phyloP scores from a whole-genome alignment of 2,797 vertebrate species.

The Hydrophis major region DNA sequence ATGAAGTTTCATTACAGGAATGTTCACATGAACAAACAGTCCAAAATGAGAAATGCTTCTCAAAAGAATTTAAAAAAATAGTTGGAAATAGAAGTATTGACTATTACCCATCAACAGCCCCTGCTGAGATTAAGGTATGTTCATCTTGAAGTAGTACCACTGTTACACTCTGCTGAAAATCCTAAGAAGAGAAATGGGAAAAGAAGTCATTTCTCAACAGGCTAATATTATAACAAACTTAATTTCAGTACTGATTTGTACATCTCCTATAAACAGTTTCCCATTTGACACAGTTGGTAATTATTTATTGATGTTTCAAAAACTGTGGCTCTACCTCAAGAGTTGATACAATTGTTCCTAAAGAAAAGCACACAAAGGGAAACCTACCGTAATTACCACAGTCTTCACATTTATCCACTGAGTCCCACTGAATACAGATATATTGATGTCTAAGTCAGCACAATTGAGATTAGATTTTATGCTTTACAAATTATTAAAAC shows the following conservation, averaged over 20 bases:
- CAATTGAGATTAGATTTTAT: neutral
- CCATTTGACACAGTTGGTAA: neutral
- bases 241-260: neutral
- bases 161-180: constrained; percentile 93
- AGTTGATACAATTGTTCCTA: neutral
- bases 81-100: neutral
- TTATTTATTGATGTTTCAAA: neutral
- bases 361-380: neutral
- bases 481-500: neutral
- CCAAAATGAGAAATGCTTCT: neutral
- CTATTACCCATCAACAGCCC: constrained; percentile 93
- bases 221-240: neutral
- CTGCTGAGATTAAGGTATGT: constrained; percentile 89
- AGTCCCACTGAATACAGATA: neutral
- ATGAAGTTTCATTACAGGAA: neutral
- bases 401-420: neutral
- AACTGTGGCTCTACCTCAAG: neutral
- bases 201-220: neutral
- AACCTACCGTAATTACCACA: neutral
- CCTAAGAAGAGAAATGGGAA: constrained; percentile 57
- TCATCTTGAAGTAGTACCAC: constrained; percentile 93
- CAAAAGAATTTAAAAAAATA: neutral
- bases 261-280: neutral
- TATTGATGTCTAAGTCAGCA: neutral
- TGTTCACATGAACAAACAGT: neutral